A percentile compares a stretch with the other conserved stretches of the same genome.
Conservation (phyloP, 2,888 invertebrate species). For the Apamea crenata region DNA sequence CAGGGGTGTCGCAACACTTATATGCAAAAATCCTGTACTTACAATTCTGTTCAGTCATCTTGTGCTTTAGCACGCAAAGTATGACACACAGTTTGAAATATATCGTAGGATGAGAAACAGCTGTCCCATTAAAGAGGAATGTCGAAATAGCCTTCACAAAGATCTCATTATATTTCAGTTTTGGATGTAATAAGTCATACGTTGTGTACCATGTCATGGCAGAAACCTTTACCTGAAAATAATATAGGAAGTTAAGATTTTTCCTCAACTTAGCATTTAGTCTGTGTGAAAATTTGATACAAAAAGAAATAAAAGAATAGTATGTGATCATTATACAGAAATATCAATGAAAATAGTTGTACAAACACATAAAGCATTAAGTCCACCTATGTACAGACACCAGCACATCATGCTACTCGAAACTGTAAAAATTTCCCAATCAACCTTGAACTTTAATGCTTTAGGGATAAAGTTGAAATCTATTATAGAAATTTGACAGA, state of each 20-base stretch:
- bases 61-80: slow-evolving; percentile 72
- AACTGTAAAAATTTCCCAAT: too few species aligned
- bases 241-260: neutral
- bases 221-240: slow-evolving; percentile 73
- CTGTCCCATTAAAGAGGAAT: slow-evolving; percentile 32
- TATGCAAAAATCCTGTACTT: slow-evolving; percentile 58
- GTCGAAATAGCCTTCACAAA: slow-evolving; percentile 63
- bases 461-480: too few species aligned
- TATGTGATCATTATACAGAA: neutral
- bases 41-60: slow-evolving; percentile 69
- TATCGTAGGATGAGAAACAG: slow-evolving; percentile 47
- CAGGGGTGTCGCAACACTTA: neutral
- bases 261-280: neutral
- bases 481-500: too few species aligned
- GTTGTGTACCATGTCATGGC: slow-evolving; percentile 75
- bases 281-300: neutral
- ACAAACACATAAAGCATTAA: neutral
- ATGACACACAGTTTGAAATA: slow-evolving; percentile 72
- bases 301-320: neutral
- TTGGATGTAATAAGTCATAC: slow-evolving; percentile 67
- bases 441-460: too few species aligned
- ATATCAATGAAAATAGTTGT: neutral
- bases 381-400: neutral
- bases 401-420: too few species aligned
- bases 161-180: slow-evolving; percentile 58